Conservation (phyloP, 2,113 vertebrate genomes). For the Brachypteracias leptosomus region DNA sequence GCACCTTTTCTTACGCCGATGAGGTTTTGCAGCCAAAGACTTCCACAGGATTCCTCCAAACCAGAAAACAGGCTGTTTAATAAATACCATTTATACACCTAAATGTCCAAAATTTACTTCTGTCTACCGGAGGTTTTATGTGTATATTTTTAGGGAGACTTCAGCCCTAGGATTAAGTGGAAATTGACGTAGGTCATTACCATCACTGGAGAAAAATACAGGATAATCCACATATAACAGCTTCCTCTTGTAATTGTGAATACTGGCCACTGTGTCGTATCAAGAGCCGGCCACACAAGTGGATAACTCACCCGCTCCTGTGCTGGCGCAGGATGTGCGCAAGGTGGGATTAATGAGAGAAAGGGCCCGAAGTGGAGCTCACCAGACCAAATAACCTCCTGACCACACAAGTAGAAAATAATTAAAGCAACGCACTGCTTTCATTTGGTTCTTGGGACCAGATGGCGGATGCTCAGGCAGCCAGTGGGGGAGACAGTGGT, state of each 20-base stretch:
- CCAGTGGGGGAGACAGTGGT: slow-evolving; percentile 48
- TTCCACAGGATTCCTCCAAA: neutral
- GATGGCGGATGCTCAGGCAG: slow-evolving; percentile 67
- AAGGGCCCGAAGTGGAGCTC: slow-evolving; percentile 61
- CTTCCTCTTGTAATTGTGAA: slow-evolving; percentile 69
- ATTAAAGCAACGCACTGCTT: slow-evolving; percentile 74
- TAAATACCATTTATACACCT: neutral
- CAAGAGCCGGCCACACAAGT: slow-evolving; percentile 79
- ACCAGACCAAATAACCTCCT: slow-evolving; percentile 76
- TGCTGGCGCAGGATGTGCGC: slow-evolving; percentile 60
- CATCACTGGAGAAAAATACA: slow-evolving; percentile 39
- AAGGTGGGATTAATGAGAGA: slow-evolving; percentile 71
- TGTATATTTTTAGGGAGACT: neutral
- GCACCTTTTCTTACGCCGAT: neutral
- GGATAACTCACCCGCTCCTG: slow-evolving; percentile 65
- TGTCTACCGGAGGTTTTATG: slow-evolving; percentile 13
- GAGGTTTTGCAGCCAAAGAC: neutral
- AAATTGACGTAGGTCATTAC: slow-evolving; percentile 62
- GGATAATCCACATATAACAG: slow-evolving; percentile 40
- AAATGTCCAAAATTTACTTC: slow-evolving; percentile 24
- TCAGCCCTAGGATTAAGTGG: slow-evolving; percentile 27
- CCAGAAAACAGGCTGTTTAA: neutral
- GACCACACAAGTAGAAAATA: slow-evolving; percentile 83
- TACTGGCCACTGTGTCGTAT: slow-evolving; percentile 66
- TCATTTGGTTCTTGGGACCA: slow-evolving; percentile 68